Evolutionary conservation across 2,888 invertebrate genomes (phyloP), one percentile per base, ranked within the genome.

Genomic region (Agonum fuliginosum): DNA sequence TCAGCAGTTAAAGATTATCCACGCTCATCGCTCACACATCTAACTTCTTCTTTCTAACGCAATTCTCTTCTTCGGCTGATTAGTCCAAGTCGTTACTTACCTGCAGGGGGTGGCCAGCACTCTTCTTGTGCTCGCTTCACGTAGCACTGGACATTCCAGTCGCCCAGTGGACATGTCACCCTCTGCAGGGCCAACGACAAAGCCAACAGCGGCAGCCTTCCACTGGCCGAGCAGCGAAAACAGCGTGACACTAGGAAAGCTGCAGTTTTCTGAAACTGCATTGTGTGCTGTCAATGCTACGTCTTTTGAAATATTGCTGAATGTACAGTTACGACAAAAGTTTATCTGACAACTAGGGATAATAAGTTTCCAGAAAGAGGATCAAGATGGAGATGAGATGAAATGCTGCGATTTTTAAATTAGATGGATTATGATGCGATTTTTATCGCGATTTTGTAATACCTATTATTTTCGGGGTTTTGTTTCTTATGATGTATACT

Each of bases 241-340:
- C 86, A 84, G 84, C 85, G 79, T 83, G 85, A 83, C 82, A 83
- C 82, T 83, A 80, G 80, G 83, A 75, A 84, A 84, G 85, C 85
- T 86, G 85, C 85, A 85, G 84, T 84, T 84, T 83, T 82, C 83
- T 83, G 83, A 84, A 84, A 83, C 84, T 83, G 75, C 48, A 85
- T 86, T 85, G 84, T 85, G 82, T 82, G 48, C 81, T 85, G 85
- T 85, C 86, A 85, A 84, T 84, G 83, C 81, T 58, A 41, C 43
- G 54, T 58, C 79, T 76, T 82, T 83, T 85, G 83, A 85, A 84
- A 84, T 85, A 86, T 86, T 85, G 85, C 84, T 82, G 83, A 85
- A 85, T 83, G 83, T 83, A 82, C 84, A 83, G 81, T 84, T 84
- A 82, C 83, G 67, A 46, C 65, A 48, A 75, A 75, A 46, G 30